Percentiles rank a stretch among this genome's conserved stretches.
phyloP scores from a whole-genome alignment of 2,888 invertebrate species.

The Lingula anatina region DNA sequence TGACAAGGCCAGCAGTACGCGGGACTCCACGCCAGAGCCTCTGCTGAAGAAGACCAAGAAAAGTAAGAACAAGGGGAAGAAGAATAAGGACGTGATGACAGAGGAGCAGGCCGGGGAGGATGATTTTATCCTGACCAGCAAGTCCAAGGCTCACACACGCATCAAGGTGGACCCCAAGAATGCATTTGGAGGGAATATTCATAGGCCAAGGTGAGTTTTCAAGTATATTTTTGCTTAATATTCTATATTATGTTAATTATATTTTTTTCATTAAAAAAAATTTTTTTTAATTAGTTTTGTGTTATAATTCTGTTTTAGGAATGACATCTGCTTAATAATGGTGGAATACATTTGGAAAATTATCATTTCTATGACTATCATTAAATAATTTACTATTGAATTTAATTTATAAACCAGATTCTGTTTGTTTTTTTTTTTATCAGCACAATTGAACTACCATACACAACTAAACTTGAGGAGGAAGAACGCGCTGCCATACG shows the following conservation, averaged over 20 bases:
- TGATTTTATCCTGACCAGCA: constrained; percentile 43
- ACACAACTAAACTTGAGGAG: constrained; percentile 31
- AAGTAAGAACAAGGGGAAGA: constrained; percentile 18
- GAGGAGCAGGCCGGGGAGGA: constrained; percentile 30
- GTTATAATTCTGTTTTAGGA: no score
- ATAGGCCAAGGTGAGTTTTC: constrained; percentile 31
- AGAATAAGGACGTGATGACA: constrained; percentile 17
- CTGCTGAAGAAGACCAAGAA: constrained; percentile 19
- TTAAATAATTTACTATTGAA: no score
- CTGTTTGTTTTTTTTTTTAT: no score
- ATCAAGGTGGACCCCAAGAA: constrained; percentile 36
- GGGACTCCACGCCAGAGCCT: constrained; percentile 38
- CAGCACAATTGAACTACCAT: constrained; percentile 47
- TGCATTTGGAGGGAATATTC: constrained; percentile 38
- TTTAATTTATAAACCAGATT: no score
- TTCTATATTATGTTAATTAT: no score
- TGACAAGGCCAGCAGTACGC: constrained; percentile 37
- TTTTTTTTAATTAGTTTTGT: no score
- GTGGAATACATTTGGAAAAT: no score
- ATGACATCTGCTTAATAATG: no score
- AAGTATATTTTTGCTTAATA: no score
- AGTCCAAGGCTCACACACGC: constrained; percentile 44
- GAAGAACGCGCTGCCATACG: constrained; percentile 16
- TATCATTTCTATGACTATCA: no score
- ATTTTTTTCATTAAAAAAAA: no score